Conservation (phyloP, 2,888 invertebrate genomes). For the Pseudococcus viburni region DNA sequence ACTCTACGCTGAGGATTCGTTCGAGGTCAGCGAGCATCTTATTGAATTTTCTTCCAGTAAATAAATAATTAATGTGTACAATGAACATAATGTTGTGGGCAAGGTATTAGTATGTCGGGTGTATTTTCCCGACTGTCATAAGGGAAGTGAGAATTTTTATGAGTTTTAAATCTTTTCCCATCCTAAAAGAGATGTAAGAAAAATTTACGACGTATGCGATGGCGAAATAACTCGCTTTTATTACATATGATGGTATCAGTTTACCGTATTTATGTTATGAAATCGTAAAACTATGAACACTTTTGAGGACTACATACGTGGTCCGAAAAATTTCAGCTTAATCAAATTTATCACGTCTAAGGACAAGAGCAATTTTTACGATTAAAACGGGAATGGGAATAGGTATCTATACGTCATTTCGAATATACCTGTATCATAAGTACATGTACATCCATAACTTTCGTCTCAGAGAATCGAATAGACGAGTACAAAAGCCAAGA, state of each 20-base stretch:
- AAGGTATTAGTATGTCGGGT: not conserved
- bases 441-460: no score
- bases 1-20: no score
- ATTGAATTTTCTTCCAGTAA: slow-evolving; percentile 17
- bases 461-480: no score
- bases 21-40: not conserved
- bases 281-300: slow-evolving; percentile 35
- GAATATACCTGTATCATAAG: no score
- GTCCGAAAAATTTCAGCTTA: not conserved
- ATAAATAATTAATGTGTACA: slow-evolving; percentile 16
- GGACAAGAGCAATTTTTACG: slow-evolving; percentile 33
- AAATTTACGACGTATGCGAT: slow-evolving; percentile 16
- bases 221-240: slow-evolving; percentile 22
- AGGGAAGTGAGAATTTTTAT: slow-evolving; percentile 24
- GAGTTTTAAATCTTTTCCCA: slow-evolving; percentile 8
- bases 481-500: not conserved
- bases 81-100: not conserved
- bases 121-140: not conserved
- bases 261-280: slow-evolving; percentile 4
- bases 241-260: slow-evolving; percentile 13
- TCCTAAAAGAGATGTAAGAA: slow-evolving; percentile 25
- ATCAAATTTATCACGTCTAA: slow-evolving; percentile 15
- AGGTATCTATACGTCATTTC: not conserved
- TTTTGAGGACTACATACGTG: slow-evolving; percentile 23
- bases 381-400: not conserved